Base-by-base conservation (phyloP, 2,113 vertebrate species). In the Cinclus cinclus region DNA sequence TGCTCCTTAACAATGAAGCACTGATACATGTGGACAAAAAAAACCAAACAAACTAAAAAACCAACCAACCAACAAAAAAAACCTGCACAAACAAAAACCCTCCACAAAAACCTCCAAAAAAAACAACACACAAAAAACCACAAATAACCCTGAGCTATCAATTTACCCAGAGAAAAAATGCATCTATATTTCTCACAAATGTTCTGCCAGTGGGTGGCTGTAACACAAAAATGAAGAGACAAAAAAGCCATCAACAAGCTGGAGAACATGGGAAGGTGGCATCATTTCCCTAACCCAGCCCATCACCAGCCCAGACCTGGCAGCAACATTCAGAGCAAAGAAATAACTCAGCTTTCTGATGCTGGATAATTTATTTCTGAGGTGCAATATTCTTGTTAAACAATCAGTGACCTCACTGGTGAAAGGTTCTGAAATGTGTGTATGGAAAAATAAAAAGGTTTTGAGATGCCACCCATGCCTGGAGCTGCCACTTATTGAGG, bases 21-120 rank as follows among this genome's bases (percentile, higher is more conserved):
- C 3, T 31, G 31, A 71, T 37, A 8, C 13, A n/a, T 0, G 1
- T 14, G 30, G 22, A 37, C 9, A 16, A 53, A 27, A n/a, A n/a
- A n/a, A n/a, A n/a, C n/a, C n/a, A 23, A 60, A 74, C 49, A 42
- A 27, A 24, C 15, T 8, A 9, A 21, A 65, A 64, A 33, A 18
- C 2, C 33, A 73, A 53, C 13, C 27, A 83, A 46, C 11, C 5
- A 11, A 27, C 9, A 64, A 23, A 31, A 37, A 46, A 16, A 28
- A 5, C 27, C 25, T 52, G 9, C 50, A 52, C 14, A 50, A 24
- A 50, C 49, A 25, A 42, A 42, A 15, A 49, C 46, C 46, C 19
- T 18, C 22, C 8, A 49, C 22, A 41, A 39, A 41, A 50, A 7
- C 47, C 20, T 21, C 9, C 10, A 46, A 50, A 50, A 50, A 50